Evolutionary conservation across 2,888 invertebrate species (phyloP), one percentile per base, ranked within the genome.

Genomic region (Clunio marinus): DNA sequence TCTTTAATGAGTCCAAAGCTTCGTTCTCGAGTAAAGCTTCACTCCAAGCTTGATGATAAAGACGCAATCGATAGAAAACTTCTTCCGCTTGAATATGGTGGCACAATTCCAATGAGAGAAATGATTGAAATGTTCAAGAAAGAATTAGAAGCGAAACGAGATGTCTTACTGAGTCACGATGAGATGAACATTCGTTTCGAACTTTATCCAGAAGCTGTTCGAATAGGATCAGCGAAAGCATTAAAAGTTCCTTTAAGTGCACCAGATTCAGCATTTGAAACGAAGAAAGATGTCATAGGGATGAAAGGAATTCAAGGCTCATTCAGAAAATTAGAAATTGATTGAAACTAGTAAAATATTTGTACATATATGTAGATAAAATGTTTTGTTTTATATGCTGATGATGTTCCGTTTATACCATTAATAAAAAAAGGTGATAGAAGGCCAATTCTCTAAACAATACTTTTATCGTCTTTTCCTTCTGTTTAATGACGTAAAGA

Each of bases 31-130:
- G 84, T 89, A 27, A 82, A 80, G 70, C 80, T 88, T 35, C 86
- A 86, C 76, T 85, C 86, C 10, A 81, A 83, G 35, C 73, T 85
- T 5, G 83, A 86, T 0, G 86, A 88, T 35, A 25, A 59, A 20
- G 5, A 80, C 83, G 1, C 76, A 78, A 81, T 88, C 70, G 87
- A 88, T 71, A 79, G 81, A 70, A 83, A 78, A 67, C 80, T 89
- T 71, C 76, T 93, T 66, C 92, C 92, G 0, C 85, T 87, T 73
- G 92, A 92, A 75, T 92, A 91, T 73, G 92, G 92, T 2, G 92
- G 92, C 5, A 83, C 80, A 15, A 86, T 90, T 80, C 90, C 91
- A 0, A 87, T 91, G 87, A 83, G 84, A 60, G 87, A 91, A 75
- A 91, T 92, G 90, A 59, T 59, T 87, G 88, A 83, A 69, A 76